Percentiles rank a stretch among this genome's conserved stretches.
Conservation (phyloP, 2,888 invertebrate genomes). For the Temnothorax ravouxi region DNA sequence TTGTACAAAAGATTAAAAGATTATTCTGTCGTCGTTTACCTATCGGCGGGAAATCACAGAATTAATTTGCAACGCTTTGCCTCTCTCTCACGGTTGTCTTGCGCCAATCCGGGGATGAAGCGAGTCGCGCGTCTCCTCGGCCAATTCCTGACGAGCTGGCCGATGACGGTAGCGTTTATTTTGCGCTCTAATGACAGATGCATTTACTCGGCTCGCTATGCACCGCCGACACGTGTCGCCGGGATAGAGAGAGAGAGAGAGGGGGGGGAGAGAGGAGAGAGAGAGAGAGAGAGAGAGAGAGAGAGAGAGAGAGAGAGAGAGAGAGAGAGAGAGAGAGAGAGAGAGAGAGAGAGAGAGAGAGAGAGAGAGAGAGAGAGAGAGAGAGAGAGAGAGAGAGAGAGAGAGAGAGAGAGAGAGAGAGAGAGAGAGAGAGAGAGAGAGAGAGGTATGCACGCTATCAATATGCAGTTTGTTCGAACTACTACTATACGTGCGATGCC, state of each 20-base stretch:
- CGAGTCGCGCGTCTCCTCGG: constrained; percentile 10
- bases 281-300: background rate
- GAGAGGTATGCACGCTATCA: constrained; percentile 21
- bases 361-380: background rate
- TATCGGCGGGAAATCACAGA: background rate
- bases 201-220: constrained; percentile 44
- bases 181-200: constrained; percentile 47
- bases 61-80: background rate
- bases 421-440: constrained; percentile 1
- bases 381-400: background rate
- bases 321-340: background rate
- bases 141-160: constrained; percentile 29
- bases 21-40: background rate
- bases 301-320: background rate
- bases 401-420: background rate
- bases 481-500: constrained; percentile 19
- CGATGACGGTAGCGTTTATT: constrained; percentile 50
- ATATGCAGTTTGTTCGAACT: constrained; percentile 48
- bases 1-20: background rate
- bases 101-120: background rate
- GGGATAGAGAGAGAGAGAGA: background rate
- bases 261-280: background rate
- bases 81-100: background rate
- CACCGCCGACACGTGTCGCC: constrained; percentile 40
- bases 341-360: background rate